These are phyloP conservation scores for Pongo pygmaeus DNA, from an alignment of 2,113 vertebrate genomes.

Conservation along the genomic window DNA sequence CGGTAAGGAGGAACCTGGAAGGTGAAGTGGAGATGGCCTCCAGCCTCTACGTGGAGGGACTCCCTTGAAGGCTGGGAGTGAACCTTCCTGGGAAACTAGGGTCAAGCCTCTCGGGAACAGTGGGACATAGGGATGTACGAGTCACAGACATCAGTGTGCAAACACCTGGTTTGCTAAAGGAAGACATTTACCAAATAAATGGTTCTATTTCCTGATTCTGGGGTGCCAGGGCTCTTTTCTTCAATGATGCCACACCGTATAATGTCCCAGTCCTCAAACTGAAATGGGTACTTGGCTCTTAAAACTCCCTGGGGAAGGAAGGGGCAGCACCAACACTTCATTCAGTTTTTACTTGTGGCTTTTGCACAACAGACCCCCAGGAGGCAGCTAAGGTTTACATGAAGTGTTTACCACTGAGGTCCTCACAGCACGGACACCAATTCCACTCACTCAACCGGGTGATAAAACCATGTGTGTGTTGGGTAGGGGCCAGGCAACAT, in stretches of 20 bases:
- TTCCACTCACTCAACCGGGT: accelerated
- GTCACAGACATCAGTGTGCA: background rate
- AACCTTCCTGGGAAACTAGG: accelerated
- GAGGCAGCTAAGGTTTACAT: background rate
- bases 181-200: background rate
- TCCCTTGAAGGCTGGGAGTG: accelerated
- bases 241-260: accelerated
- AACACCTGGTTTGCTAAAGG: background rate
- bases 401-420: accelerated
- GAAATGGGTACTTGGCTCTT: background rate
- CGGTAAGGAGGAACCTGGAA: accelerated
- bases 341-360: background rate
- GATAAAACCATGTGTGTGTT: background rate
- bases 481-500: accelerated
- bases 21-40: background rate
- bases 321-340: accelerated
- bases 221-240: background rate
- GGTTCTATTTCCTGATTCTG: accelerated
- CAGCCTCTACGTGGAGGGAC: too few relatives aligned
- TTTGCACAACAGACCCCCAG: too few relatives aligned
- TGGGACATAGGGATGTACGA: background rate
- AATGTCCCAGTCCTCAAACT: accelerated
- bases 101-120: background rate
- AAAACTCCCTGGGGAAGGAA: accelerated
- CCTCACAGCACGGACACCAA: background rate